Evolutionary conservation across 2,888 invertebrate species (phyloP).

Genomic region (Caenorhabditis panamensis): DNA sequence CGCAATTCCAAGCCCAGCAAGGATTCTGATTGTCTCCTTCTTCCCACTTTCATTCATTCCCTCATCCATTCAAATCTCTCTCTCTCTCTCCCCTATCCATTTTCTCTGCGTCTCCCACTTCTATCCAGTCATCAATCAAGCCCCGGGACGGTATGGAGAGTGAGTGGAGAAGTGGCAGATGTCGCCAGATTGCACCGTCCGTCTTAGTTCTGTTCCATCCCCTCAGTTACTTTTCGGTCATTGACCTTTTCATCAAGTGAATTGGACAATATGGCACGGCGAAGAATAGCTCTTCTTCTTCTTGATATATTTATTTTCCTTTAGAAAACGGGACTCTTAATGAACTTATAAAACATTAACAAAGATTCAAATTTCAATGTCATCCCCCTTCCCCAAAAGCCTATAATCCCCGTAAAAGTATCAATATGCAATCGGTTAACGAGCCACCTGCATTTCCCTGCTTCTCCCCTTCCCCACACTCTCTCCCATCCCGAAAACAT

Average conservation of each 20-base stretch:
- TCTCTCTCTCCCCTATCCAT: background rate
- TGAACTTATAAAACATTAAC: background rate
- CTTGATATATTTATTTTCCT: too few relatives aligned
- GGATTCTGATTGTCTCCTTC: conserved; percentile 33
- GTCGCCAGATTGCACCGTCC: conserved; percentile 53
- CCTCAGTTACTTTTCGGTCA: conserved; percentile 51
- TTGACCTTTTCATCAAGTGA: conserved; percentile 57
- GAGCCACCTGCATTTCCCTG: conserved; percentile 33
- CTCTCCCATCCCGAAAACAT: conserved; percentile 26
- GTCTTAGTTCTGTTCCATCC: conserved; percentile 9
- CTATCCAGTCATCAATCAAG: conserved; percentile 29
- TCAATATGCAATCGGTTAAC: conserved; percentile 12
- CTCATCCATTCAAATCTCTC: conserved; percentile 10
- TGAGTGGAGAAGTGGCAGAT: conserved; percentile 52
- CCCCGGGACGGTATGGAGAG: conserved; percentile 15
- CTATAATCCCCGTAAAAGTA: conserved; percentile 6
- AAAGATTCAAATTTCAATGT: background rate
- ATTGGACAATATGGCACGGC: conserved; percentile 49
- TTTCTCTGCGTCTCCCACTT: conserved; percentile 16
- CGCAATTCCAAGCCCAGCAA: conserved; percentile 44
- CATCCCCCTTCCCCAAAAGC: background rate
- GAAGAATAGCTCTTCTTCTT: too few relatives aligned
- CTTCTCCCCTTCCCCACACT: conserved; percentile 13
- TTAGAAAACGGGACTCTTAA: too few relatives aligned
- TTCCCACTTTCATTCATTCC: background rate